Percentiles rank a stretch among this genome's conserved stretches.
phyloP scores from a whole-genome alignment of 2,113 vertebrate species.

The Struthio camelus region DNA sequence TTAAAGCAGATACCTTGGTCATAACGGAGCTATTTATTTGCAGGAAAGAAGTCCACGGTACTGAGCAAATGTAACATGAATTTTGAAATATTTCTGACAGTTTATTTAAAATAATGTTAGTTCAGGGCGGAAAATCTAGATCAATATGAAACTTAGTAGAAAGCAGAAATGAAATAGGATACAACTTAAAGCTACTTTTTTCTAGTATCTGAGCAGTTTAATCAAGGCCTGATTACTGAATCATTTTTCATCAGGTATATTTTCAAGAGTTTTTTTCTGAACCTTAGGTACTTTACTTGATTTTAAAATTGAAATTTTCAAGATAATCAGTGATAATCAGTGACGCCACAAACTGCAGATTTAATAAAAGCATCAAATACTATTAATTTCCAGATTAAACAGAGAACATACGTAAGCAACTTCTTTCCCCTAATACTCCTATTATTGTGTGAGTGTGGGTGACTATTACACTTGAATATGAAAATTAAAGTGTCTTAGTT shows the following conservation, averaged over 20 bases:
- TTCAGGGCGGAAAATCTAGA: background rate
- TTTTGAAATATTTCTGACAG: background rate
- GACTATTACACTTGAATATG: background rate
- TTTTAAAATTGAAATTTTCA: background rate
- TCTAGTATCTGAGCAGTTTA: background rate
- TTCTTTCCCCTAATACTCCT: background rate
- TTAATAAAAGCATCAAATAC: background rate
- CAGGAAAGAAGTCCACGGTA: background rate
- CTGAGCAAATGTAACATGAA: background rate
- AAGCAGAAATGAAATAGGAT: background rate
- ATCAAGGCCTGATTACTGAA: background rate
- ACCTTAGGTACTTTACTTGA: background rate
- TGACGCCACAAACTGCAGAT: background rate
- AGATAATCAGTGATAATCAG: background rate
- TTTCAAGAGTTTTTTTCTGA: background rate
- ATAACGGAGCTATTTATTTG: background rate
- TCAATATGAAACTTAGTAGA: background rate
- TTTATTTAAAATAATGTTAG: background rate
- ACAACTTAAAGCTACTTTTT: background rate
- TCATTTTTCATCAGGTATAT: background rate
- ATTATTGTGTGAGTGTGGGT: background rate
- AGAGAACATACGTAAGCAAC: background rate
- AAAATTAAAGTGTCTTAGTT: background rate
- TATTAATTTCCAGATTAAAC: background rate
- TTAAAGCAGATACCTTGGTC: background rate